These are phyloP conservation scores for Zophobas atratus DNA, from an alignment of 1,140 invertebrate genomes.

Conservation along the genomic window DNA sequence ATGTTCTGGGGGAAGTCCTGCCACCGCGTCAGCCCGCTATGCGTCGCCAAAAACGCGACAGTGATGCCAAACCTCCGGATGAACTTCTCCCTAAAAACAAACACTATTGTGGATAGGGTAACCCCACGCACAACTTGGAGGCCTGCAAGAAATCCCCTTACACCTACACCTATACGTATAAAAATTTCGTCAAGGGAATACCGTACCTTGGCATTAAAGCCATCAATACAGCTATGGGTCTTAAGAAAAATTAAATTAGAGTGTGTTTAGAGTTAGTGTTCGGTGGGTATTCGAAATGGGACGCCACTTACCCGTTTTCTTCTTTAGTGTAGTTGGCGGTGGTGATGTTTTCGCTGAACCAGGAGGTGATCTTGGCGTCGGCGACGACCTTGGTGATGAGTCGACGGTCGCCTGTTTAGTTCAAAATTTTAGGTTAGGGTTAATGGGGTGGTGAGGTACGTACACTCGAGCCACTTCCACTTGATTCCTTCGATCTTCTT, in stretches of 20 bases:
- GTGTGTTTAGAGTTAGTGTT: slow-evolving; percentile 17
- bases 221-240: slow-evolving; percentile 87
- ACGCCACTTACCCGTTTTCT: slow-evolving; percentile 77
- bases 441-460: slow-evolving; percentile 38
- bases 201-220: slow-evolving; percentile 88
- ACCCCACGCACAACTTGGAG: not conserved
- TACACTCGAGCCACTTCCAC: slow-evolving; percentile 82
- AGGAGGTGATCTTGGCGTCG: slow-evolving; percentile 89
- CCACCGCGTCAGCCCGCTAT: slow-evolving; percentile 91
- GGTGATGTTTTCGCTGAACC: slow-evolving; percentile 84
- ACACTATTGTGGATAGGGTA: not conserved
- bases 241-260: slow-evolving; percentile 65
- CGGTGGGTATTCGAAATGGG: not conserved
- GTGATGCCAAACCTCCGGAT: slow-evolving; percentile 88
- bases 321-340: slow-evolving; percentile 79
- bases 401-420: slow-evolving; percentile 79
- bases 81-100: slow-evolving; percentile 73
- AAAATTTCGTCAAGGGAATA: slow-evolving; percentile 64
- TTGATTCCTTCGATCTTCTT: slow-evolving; percentile 79
- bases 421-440: slow-evolving; percentile 10
- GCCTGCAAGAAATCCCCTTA: not conserved
- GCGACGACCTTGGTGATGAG: slow-evolving; percentile 88
- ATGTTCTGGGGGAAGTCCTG: slow-evolving; percentile 79
- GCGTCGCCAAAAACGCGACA: slow-evolving; percentile 89
- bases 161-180: not conserved